phyloP scores from a whole-genome alignment of 2,797 vertebrate species.

The Pelodytes ibericus region DNA sequence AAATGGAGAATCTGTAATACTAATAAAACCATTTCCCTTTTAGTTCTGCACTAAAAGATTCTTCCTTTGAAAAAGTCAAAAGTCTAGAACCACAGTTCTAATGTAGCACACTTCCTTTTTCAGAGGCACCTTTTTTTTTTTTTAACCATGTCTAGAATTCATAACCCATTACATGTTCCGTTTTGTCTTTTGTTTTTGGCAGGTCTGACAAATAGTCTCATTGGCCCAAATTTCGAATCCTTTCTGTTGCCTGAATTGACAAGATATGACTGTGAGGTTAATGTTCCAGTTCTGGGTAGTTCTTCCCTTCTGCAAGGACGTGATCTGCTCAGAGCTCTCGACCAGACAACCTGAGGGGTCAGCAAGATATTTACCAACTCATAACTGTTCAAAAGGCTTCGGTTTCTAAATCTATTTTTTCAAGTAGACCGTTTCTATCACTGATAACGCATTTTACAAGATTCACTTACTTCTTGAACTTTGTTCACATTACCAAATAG shows the following conservation, averaged over 20 bases:
- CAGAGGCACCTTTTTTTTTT: too few species aligned
- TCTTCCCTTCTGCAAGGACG: conserved; percentile 92
- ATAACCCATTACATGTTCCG: too few species aligned
- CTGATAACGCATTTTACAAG: conserved; percentile 73
- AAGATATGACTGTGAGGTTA: conserved; percentile 97
- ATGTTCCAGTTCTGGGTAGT: conserved; percentile 87
- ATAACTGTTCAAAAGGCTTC: conserved; percentile 65
- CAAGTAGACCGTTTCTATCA: conserved; percentile 78
- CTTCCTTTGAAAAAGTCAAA: too few species aligned
- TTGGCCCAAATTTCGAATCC: conserved; percentile 84
- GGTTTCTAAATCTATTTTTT: conserved; percentile 73
- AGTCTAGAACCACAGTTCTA: too few species aligned
- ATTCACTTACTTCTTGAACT: conserved; percentile 67
- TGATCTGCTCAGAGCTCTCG: conserved; percentile 91
- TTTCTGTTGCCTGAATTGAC: conserved; percentile 92
- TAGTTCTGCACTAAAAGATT: too few species aligned
- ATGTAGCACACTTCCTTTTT: too few species aligned
- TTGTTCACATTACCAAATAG: conserved; percentile 70
- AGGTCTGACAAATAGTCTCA: conserved; percentile 86
- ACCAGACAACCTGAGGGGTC: conserved; percentile 84
- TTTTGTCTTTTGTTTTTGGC: conserved; percentile 33
- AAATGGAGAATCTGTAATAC: too few species aligned
- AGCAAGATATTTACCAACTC: conserved; percentile 28
- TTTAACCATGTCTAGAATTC: too few species aligned
- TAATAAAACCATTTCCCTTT: too few species aligned